Evolutionary conservation across 2,113 vertebrate species (phyloP).

Genomic region (Psettodes erumei): DNA sequence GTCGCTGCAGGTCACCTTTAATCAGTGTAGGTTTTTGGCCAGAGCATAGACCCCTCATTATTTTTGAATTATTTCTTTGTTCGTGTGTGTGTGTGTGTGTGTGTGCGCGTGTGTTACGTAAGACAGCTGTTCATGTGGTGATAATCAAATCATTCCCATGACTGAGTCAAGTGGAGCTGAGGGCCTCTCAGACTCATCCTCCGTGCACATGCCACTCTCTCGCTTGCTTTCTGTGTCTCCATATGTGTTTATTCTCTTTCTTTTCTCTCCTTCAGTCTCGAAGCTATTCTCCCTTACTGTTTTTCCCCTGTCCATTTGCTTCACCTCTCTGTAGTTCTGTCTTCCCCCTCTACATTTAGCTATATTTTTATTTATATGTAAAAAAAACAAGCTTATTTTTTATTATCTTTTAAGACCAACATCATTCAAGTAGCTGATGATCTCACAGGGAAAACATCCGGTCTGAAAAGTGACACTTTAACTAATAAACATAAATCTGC

Average conservation of each 20-base stretch:
- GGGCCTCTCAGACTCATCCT: constrained; percentile 72
- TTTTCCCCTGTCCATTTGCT: constrained; percentile 47
- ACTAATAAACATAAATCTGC: no score
- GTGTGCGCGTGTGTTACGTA: constrained; percentile 72
- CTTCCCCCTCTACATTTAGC: not conserved
- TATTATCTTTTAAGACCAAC: no score
- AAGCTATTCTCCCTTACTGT: constrained; percentile 35
- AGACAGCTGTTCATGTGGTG: constrained; percentile 79
- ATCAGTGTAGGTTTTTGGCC: constrained; percentile 51
- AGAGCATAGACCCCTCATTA: constrained; percentile 57
- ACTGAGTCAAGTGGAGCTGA: constrained; percentile 72
- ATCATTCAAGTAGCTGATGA: no score
- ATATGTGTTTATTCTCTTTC: constrained; percentile 44
- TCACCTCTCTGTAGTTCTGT: constrained; percentile 5
- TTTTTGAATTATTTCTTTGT: constrained; percentile 36
- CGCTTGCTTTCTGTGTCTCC: constrained; percentile 17
- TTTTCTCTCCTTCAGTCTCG: constrained; percentile 17
- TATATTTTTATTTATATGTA: constrained; percentile 2
- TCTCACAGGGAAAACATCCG: no score
- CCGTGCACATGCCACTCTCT: constrained; percentile 41
- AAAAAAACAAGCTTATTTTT: no score
- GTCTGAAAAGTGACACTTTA: no score
- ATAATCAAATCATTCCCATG: constrained; percentile 82
- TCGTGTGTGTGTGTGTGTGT: constrained; percentile 38
- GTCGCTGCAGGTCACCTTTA: constrained; percentile 53